Evolutionary conservation across 2,113 vertebrate species (phyloP), one percentile per base, ranked within the genome.

Genomic region (Leiothrix lutea): DNA sequence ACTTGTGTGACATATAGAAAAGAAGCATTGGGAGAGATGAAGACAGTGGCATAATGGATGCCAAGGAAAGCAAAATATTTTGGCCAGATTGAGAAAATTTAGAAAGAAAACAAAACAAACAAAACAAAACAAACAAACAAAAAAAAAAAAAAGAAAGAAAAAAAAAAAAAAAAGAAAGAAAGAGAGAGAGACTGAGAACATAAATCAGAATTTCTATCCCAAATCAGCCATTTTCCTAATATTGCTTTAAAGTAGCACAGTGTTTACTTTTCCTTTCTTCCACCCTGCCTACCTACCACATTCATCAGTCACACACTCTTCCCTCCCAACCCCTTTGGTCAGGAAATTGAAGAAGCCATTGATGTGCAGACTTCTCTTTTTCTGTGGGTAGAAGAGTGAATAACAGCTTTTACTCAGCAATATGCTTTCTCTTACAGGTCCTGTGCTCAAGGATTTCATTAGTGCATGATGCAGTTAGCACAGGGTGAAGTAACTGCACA

Each of bases 221-320:
- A 0, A 29, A 11, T 26, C 5, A 44, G 3, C 3, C 0, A 0
- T 50, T 74, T 75, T 75, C 22, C 12, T 35, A 56, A 54, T 66
- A 57, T 40, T 78, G 2, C 11, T 90, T 78, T 28, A 69, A 88
- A 83, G 10, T 6, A 72, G 11, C 12, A 47, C 15, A 12, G 4
- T 53, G 11, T 36, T 61, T 74, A 17, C 19, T 58, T 86, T 83
- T 26, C 12, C 14, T 45, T 69, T 47, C 47, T 12, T 75, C 29
- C 11, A 11, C 3, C 1, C 18, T 20, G 4, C 31, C 15, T 29
- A 58, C 31, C 15, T 29, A 58, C 7, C 20, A 75, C 6, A 67
- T n/a, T 62, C 19, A 78, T 16, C 20, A 56, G 8, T 44, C 48
- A 47, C 3, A 1, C 5, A 24, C 0, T 19, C 8, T 67, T 66